Conservation (phyloP, 2,888 invertebrate genomes). For the Drosophila demipolita region DNA sequence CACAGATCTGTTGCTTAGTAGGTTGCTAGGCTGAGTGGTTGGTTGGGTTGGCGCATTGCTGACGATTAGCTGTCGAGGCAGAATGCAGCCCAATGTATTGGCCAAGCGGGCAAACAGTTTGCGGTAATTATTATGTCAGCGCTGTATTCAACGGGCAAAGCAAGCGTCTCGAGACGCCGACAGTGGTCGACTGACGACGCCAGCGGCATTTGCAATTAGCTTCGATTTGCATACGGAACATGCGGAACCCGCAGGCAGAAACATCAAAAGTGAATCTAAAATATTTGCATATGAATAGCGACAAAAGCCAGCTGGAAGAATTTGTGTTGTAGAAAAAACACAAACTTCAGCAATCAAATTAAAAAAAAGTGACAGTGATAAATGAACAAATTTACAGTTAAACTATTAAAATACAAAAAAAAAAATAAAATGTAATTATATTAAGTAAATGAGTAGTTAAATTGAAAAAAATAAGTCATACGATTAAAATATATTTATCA, state of each 20-base stretch:
- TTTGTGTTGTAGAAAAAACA: not conserved
- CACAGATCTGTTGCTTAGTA: slow-evolving; percentile 20
- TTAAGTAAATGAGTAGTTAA: not conserved
- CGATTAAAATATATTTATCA: not conserved
- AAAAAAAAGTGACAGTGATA: not conserved
- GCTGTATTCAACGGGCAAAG: slow-evolving; percentile 43
- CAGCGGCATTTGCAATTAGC: slow-evolving; percentile 77
- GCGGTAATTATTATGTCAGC: slow-evolving; percentile 76
- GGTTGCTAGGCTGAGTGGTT: slow-evolving; percentile 11
- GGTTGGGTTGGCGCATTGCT: slow-evolving; percentile 37
- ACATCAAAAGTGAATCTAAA: slow-evolving; percentile 63
- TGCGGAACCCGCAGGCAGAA: slow-evolving; percentile 1
- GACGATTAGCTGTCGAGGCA: slow-evolving; percentile 51
- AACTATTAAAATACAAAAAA: not conserved
- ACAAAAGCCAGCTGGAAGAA: slow-evolving; percentile 15
- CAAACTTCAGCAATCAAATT: not conserved
- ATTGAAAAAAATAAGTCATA: not conserved
- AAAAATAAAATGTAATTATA: not conserved
- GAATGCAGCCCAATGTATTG: not conserved
- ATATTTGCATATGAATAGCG: slow-evolving; percentile 51
- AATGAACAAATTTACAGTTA: not conserved
- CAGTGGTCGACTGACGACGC: slow-evolving; percentile 47
- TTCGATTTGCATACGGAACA: slow-evolving; percentile 51
- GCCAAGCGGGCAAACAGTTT: slow-evolving; percentile 23
- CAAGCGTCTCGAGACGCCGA: slow-evolving; percentile 42